These are phyloP conservation scores for Numenius phaeopus DNA, from an alignment of 2,797 vertebrate species.

Conservation along the genomic window DNA sequence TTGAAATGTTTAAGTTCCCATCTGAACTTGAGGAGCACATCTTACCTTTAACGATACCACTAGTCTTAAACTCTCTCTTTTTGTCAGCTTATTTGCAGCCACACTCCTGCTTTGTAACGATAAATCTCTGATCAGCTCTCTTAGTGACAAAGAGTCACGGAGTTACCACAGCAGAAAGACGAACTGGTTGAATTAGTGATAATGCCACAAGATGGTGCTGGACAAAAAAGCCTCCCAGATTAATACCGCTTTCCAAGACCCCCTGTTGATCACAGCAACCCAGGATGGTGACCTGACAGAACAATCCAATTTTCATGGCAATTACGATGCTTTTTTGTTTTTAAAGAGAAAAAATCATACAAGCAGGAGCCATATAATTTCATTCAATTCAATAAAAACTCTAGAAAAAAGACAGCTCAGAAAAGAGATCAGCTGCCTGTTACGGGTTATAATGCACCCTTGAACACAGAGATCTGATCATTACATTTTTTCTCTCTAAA, in stretches of 20 bases:
- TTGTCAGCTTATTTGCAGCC: background rate
- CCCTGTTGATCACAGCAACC: background rate
- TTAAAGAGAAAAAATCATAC: background rate
- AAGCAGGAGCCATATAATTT: background rate
- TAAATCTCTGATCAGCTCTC: background rate
- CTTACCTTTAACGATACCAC: background rate
- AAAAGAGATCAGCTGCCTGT: background rate
- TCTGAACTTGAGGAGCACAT: background rate
- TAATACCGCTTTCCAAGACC: background rate
- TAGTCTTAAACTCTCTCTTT: background rate
- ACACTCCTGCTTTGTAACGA: background rate
- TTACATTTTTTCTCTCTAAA: background rate
- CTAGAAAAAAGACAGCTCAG: background rate
- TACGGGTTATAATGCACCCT: background rate
- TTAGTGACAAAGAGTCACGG: background rate
- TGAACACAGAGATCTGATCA: background rate
- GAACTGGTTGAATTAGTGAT: background rate
- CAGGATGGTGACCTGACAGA: background rate
- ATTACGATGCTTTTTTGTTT: background rate
- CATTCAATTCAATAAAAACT: background rate
- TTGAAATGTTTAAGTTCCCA: background rate
- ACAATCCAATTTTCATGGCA: background rate
- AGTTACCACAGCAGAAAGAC: background rate
- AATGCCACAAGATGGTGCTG: conserved; percentile 61
- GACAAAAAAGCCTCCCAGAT: background rate